Percentiles rank a stretch among this genome's conserved stretches.
phyloP scores from a whole-genome alignment of 1,140 invertebrate genomes.

The Lepidurus arcticus region DNA sequence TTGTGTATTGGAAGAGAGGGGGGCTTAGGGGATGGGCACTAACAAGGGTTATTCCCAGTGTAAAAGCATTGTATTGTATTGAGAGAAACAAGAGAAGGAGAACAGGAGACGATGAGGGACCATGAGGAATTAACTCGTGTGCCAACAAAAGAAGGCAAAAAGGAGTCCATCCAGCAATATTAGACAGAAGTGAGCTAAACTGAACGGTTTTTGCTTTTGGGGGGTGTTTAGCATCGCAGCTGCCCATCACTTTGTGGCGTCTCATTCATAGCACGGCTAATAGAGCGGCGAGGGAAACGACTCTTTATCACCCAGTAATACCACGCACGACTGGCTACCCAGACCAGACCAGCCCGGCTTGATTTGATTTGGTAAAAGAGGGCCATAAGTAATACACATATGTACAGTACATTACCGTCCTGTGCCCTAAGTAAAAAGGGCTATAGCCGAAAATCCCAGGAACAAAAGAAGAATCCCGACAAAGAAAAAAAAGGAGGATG shows the following conservation, averaged over 20 bases:
- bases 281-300: not conserved
- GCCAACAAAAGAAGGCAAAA: not conserved
- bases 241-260: not conserved
- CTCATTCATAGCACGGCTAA: slow-evolving; percentile 9
- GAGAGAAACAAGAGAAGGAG: not conserved
- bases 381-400: too few species aligned
- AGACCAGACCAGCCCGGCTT: not conserved
- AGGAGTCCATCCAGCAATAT: not conserved
- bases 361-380: not conserved
- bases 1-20: not conserved
- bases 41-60: not conserved
- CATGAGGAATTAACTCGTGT: not conserved
- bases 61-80: not conserved
- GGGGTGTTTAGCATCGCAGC: slow-evolving; percentile 5
- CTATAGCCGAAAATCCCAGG: too few species aligned
- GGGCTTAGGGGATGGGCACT: not conserved
- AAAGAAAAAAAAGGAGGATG: not conserved
- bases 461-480: not conserved
- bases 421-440: too few species aligned
- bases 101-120: not conserved
- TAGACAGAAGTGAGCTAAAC: not conserved
- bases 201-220: not conserved
- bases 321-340: not conserved
- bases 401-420: too few species aligned
- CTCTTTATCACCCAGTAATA: not conserved